These are phyloP conservation scores for Mylabris phalerata DNA, from an alignment of 1,140 invertebrate genomes.

Conservation along the genomic window DNA sequence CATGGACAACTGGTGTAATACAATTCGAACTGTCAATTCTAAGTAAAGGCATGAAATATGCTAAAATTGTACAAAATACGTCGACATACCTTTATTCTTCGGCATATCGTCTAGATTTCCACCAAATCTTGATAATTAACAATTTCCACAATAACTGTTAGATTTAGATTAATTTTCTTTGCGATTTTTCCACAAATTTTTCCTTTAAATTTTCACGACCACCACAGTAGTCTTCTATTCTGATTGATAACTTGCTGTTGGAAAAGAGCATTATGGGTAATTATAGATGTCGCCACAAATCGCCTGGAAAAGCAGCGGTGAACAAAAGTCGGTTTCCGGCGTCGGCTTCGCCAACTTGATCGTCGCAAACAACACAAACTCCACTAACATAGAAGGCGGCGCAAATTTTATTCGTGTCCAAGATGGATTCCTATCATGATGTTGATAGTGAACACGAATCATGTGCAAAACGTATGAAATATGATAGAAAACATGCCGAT, in stretches of 20 bases:
- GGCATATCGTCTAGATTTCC: conserved; percentile 27
- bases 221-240: too few species aligned
- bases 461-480: conserved; percentile 39
- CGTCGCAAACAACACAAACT: neutral
- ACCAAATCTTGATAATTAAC: neutral
- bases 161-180: too few species aligned
- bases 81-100: conserved; percentile 39
- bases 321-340: neutral
- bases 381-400: too few species aligned
- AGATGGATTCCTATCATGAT: conserved; percentile 41
- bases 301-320: too few species aligned
- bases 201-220: too few species aligned
- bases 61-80: neutral
- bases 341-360: conserved; percentile 19
- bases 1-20: neutral
- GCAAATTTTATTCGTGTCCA: conserved; percentile 40
- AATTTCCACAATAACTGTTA: too few species aligned
- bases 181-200: too few species aligned
- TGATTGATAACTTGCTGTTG: too few species aligned
- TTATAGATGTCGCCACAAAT: too few species aligned
- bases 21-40: neutral
- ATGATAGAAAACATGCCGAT: conserved; percentile 32
- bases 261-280: too few species aligned
- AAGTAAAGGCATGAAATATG: neutral
- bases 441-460: conserved; percentile 38